Evolutionary conservation across 1,140 invertebrate genomes (phyloP), one percentile per base, ranked within the genome.

Genomic region (Neodiprion virginianus): DNA sequence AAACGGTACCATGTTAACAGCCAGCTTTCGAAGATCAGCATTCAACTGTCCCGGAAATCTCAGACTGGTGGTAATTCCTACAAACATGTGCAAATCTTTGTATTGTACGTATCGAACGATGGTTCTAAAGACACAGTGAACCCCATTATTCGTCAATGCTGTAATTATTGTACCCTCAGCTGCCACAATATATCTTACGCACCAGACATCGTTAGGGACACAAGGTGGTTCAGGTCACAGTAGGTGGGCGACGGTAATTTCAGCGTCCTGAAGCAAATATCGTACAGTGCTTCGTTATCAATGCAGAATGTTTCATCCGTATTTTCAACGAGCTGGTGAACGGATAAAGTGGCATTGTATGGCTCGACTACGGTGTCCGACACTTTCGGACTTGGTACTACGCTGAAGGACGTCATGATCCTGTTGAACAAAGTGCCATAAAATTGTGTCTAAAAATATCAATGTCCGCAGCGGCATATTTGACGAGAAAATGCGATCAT

Each of bases 121-220:
- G 5, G 28, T 40, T 40, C 28, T 40, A 40, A 40, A 40, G 28
- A 40, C 1, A 40, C 28, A 40, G 1, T 40, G 28, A 40, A 40
- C 28, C 2, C 28, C 28, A 40, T 40, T 2, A 40, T 40, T 40
- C 5, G 28, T 40, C 28, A 40, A 5, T 4, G 5, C 28, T 40
- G 5, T 40, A 40, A 40, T 40, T 40, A 40, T 40, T 40, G 28
- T 40, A 40, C 28, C 28, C 2, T 40, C 28, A 40, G 28, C 5
- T 40, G 28, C 28, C 5, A 40, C 28, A 40, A 5, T 40, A 40
- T 17, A 61, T 7, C 53, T 17, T 61, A 61, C 53, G 53, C 93
- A 21, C 94, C 94, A 70, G 94, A 94, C 94, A 92, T 92, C 85
- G 89, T 93, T 70, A 94, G 90, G 77, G 91, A 92, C 1, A 92